These are phyloP conservation scores for Seriola quinqueradiata DNA, from an alignment of 2,113 vertebrate species.

Conservation along the genomic window DNA sequence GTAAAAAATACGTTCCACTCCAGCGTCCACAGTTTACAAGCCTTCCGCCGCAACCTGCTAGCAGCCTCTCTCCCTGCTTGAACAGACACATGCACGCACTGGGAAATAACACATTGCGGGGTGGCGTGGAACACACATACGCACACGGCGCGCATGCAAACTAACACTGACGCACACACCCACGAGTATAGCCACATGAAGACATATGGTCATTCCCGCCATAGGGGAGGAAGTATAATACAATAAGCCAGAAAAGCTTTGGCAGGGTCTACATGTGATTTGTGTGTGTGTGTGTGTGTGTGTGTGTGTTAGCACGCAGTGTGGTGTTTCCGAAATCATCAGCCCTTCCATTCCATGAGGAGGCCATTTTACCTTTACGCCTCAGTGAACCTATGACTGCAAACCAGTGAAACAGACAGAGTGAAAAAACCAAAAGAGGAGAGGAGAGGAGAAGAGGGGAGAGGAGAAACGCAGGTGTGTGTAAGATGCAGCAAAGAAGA, in stretches of 20 bases:
- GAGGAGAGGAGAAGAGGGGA: background rate
- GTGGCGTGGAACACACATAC: constrained; percentile 21
- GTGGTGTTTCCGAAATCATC: constrained; percentile 67
- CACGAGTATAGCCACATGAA: constrained; percentile 50
- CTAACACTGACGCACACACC: constrained; percentile 25
- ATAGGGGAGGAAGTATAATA: constrained; percentile 47
- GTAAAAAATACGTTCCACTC: background rate
- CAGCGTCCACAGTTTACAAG: background rate
- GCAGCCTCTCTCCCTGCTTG: constrained; percentile 57
- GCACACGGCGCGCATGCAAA: constrained; percentile 1
- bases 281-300: constrained; percentile 5
- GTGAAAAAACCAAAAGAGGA: background rate
- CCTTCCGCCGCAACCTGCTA: constrained; percentile 21
- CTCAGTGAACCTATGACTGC: constrained; percentile 54
- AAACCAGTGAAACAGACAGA: constrained; percentile 49
- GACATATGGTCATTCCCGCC: constrained; percentile 74
- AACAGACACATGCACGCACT: constrained; percentile 44
- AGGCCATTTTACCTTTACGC: constrained; percentile 69
- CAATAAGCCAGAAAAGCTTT: constrained; percentile 55
- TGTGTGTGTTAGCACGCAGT: constrained; percentile 29
- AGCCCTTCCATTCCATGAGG: constrained; percentile 53
- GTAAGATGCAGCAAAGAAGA: constrained; percentile 29
- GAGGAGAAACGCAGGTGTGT: constrained; percentile 31
- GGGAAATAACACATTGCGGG: constrained; percentile 57
- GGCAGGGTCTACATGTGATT: constrained; percentile 50